Conservation (phyloP, 2,888 invertebrate genomes). For the Parascotia fuliginaria region DNA sequence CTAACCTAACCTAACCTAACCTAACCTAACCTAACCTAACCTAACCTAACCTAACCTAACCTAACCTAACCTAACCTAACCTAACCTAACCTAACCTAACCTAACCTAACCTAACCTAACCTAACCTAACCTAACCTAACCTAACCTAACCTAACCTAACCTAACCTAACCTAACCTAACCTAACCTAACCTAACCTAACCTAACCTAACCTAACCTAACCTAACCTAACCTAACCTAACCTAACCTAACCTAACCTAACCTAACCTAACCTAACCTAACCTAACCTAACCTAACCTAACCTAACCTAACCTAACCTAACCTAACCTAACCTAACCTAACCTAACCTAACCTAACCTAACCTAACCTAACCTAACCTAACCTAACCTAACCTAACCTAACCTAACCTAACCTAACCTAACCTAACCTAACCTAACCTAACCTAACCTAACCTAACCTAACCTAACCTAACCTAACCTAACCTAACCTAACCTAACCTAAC, state of each 20-base stretch:
- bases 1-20: slow-evolving; percentile 24
- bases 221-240: slow-evolving; percentile 4
- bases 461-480: no score
- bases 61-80: slow-evolving; percentile 28
- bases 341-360: slow-evolving; percentile 12
- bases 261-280: slow-evolving; percentile 30
- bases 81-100: slow-evolving; percentile 20
- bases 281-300: slow-evolving; percentile 18
- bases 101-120: slow-evolving; percentile 20
- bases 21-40: slow-evolving; percentile 25
- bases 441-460: no score
- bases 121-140: slow-evolving; percentile 24
- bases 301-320: slow-evolving; percentile 14
- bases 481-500: no score
- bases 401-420: slow-evolving; percentile 32
- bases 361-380: slow-evolving; percentile 26
- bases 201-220: slow-evolving; percentile 1
- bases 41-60: slow-evolving; percentile 31
- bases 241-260: slow-evolving; percentile 31
- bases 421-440: slow-evolving; percentile 29
- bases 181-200: neutral
- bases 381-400: slow-evolving; percentile 21
- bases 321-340: slow-evolving; percentile 15
- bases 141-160: slow-evolving; percentile 17
- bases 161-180: neutral